Percentiles rank a stretch among this genome's conserved stretches.
phyloP scores from a whole-genome alignment of 2,888 invertebrate species.

The Iphiclides podalirius region DNA sequence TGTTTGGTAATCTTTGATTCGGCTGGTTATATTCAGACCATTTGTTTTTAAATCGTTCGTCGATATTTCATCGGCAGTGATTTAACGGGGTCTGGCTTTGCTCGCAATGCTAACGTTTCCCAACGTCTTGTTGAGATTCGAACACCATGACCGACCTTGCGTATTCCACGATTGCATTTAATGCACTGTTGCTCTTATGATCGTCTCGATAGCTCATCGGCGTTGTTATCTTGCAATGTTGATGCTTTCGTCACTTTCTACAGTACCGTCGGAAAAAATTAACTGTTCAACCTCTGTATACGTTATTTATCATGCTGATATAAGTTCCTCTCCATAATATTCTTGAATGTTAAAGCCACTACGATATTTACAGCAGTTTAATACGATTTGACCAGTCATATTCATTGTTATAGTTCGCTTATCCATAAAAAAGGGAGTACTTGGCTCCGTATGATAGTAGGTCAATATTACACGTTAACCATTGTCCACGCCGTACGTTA shows the following conservation, averaged over 20 bases:
- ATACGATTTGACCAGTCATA: no score
- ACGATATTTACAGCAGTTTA: no score
- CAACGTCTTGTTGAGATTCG: conserved; percentile 31
- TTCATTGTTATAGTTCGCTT: no score
- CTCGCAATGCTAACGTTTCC: conserved; percentile 25
- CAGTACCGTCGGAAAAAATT: no score
- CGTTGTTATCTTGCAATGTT: no score
- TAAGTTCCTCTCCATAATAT: no score
- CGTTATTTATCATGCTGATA: no score
- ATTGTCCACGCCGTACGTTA: background rate
- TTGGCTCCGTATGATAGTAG: background rate
- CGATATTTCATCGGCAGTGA: conserved; percentile 35
- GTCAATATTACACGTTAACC: background rate
- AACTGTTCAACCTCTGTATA: no score
- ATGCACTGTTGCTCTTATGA: conserved; percentile 5
- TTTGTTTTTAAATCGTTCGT: conserved; percentile 23
- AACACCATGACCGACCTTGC: conserved; percentile 43
- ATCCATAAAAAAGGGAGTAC: no score
- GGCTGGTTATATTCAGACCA: conserved; percentile 12
- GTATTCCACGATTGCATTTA: conserved; percentile 13
- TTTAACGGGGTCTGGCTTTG: conserved; percentile 39
- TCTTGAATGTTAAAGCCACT: no score
- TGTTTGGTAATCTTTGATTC: conserved; percentile 8
- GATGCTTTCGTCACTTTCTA: no score
- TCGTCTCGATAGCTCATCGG: no score